Evolutionary conservation across 2,888 invertebrate species (phyloP).

Genomic region (Cetonia aurata): DNA sequence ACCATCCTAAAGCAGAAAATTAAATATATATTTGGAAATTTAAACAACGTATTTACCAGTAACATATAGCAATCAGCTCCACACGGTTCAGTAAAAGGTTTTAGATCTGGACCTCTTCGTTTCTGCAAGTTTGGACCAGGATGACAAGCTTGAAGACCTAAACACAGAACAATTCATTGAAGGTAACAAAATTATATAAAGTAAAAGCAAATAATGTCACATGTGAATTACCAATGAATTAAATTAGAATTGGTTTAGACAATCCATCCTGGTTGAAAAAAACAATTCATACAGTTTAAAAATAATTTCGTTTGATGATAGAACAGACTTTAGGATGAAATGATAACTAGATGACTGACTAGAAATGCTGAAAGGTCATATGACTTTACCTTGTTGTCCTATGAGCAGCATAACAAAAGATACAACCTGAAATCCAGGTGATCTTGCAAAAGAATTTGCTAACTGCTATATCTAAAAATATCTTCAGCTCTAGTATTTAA

Average conservation of each 20-base stretch:
- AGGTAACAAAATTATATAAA: conserved; percentile 10
- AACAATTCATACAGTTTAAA: conserved; percentile 30
- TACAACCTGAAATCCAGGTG: conserved; percentile 60
- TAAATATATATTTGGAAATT: conserved; percentile 6
- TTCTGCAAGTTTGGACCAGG: conserved; percentile 91
- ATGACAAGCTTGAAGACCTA: conserved; percentile 90
- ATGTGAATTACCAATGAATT: not conserved
- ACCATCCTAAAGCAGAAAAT: conserved; percentile 75
- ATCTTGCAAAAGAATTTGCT: conserved; percentile 38
- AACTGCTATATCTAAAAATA: conserved; percentile 43
- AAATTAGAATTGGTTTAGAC: conserved; percentile 9
- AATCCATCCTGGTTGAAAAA: conserved; percentile 7
- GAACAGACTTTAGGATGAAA: conserved; percentile 30
- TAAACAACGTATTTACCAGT: conserved; percentile 70
- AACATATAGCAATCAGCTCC: conserved; percentile 90
- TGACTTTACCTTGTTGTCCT: conserved; percentile 66
- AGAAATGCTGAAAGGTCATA: conserved; percentile 46
- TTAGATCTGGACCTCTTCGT: conserved; percentile 89
- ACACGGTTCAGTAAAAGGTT: conserved; percentile 88
- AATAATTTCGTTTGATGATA: conserved; percentile 2
- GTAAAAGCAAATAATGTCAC: conserved; percentile 7
- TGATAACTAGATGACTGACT: conserved; percentile 38
- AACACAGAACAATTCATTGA: conserved; percentile 23
- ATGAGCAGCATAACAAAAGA: conserved; percentile 63
- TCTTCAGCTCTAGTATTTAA: conserved; percentile 18